phyloP scores from a whole-genome alignment of 2,888 invertebrate species.

The Zygaena filipendulae region DNA sequence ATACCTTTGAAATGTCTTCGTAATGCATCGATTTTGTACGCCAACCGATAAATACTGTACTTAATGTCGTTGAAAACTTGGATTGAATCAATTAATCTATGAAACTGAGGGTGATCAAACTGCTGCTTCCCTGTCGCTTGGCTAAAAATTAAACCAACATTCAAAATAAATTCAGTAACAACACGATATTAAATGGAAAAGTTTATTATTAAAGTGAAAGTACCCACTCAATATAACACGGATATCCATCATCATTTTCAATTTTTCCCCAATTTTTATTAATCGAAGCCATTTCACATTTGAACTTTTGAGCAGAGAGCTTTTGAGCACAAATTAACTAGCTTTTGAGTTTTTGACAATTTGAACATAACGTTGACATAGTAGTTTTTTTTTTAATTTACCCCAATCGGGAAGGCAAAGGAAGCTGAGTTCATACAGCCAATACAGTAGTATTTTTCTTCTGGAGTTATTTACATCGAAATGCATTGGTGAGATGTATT shows the following conservation, averaged over 20 bases:
- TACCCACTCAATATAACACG: slow-evolving; percentile 68
- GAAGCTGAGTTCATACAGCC: no score
- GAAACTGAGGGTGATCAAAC: slow-evolving; percentile 72
- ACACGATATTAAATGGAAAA: no score
- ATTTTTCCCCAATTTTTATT: slow-evolving; percentile 69
- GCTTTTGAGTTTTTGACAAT: no score
- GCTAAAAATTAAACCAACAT: slow-evolving; percentile 36
- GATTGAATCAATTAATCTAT: slow-evolving; percentile 63
- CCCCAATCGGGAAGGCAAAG: no score
- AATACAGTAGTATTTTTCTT: no score
- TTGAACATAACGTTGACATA: no score
- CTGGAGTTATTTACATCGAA: no score
- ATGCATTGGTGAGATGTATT: no score
- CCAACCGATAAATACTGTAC: slow-evolving; percentile 81
- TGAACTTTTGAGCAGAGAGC: no score
- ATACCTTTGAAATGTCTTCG: slow-evolving; percentile 71
- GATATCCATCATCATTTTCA: slow-evolving; percentile 71
- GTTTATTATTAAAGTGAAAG: slow-evolving; percentile 27
- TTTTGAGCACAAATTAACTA: no score
- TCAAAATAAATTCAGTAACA: slow-evolving; percentile 13
- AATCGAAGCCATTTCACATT: slow-evolving; percentile 32
- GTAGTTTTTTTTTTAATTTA: no score
- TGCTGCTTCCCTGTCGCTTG: slow-evolving; percentile 56
- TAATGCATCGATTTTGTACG: slow-evolving; percentile 70
- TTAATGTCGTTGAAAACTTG: slow-evolving; percentile 76